Evolutionary conservation across 2,888 invertebrate genomes (phyloP), one percentile per base, ranked within the genome.

Genomic region (Hemaris fuciformis): DNA sequence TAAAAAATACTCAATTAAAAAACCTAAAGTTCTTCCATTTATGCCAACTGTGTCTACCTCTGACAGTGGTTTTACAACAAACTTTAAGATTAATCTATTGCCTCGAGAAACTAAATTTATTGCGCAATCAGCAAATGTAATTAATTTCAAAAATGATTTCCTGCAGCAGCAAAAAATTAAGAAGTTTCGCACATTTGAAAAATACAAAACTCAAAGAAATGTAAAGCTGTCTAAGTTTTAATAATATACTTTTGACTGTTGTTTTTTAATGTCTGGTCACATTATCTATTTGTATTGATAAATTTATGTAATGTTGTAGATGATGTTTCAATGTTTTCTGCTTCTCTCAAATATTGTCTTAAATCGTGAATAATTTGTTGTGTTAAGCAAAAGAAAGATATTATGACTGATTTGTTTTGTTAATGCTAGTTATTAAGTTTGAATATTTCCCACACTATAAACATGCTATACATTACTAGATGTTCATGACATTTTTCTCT

Each of bases 181-280:
- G 69, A 84, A 86, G 65, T 62, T 87, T 42, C 83, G 84, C 22
- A 86, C 88, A 4, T 84, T 87, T 65, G 88, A 89, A 68, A 72
- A 77, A 62, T 87, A 83, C 67, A 90, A 87, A 76, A 81, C 74
- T 65, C 84, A 83, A 48, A 84, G 87, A 64, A 85, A 74, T 67
- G 71, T 79, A 27, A 90, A 89, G 74, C 65, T 91, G 67, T 80
- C 88, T 0, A 92, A 91, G 77, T 92, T 88, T 78, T 92, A 81
- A 77, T 27, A 56, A 20, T 20, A 15, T 34, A 3, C n/a, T 23
- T 13, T 22, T 61, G 65, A 66, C 67, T 60, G 42, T 61, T 57
- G 58, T 58, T 43, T 42, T 7, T 57, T 20, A 57, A 38, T 38
- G 23, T 38, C 41, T 57, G 38, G 57, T 41, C 8, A 57, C 41